These are phyloP conservation scores for Centropus unirufus DNA, from an alignment of 2,113 vertebrate species.

Conservation along the genomic window DNA sequence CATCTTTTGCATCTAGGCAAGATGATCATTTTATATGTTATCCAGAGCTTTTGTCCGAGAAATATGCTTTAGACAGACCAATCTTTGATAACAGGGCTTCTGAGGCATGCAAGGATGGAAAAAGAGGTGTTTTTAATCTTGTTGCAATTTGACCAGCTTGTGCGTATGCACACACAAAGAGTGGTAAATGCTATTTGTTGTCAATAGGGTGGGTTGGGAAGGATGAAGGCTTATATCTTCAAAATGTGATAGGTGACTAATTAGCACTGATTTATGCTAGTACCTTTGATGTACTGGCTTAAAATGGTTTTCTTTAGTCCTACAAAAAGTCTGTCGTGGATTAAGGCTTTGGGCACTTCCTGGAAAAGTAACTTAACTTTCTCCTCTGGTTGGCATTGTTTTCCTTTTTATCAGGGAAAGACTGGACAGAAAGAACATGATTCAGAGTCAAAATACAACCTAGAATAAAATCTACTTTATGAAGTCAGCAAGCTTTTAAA, in stretches of 20 bases:
- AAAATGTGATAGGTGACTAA: background rate
- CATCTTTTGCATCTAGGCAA: background rate
- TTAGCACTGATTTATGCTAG: background rate
- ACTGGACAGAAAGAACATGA: background rate
- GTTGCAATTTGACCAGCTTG: background rate
- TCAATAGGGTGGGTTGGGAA: background rate
- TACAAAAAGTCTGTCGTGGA: background rate
- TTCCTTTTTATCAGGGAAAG: background rate
- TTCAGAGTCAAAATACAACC: background rate
- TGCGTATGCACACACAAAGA: no score
- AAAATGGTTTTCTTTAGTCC: background rate
- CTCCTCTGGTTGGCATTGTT: background rate
- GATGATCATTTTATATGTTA: background rate
- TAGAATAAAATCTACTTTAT: background rate
- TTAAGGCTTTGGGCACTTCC: background rate
- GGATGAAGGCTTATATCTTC: background rate
- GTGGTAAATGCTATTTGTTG: background rate
- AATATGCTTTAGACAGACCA: background rate
- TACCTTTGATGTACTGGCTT: background rate
- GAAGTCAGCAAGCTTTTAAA: background rate
- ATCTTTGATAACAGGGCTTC: background rate
- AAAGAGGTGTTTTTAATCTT: background rate
- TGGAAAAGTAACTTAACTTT: background rate
- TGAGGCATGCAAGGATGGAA: background rate
- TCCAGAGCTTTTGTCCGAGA: background rate